Percentiles rank a stretch among this genome's conserved stretches.
Conservation (phyloP, 2,888 invertebrate genomes). For the Tipula unca region DNA sequence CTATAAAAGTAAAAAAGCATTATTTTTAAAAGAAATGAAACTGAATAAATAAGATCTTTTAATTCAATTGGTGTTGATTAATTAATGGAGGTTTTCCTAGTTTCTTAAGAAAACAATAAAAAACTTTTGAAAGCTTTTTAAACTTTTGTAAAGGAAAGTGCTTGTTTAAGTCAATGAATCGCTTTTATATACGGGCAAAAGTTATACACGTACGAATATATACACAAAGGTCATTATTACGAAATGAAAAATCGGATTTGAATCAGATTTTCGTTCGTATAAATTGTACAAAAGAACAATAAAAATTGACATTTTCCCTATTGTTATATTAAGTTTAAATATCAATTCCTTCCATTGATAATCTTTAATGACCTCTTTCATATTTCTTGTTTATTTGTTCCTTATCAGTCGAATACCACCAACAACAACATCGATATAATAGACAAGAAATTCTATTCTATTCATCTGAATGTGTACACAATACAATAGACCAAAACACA, state of each 20-base stretch:
- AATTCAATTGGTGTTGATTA: too few relatives aligned
- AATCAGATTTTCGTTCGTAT: background rate
- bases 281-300: background rate
- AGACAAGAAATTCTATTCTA: background rate
- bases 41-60: too few relatives aligned
- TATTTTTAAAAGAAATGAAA: too few relatives aligned
- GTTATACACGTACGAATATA: background rate
- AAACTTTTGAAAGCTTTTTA: too few relatives aligned
- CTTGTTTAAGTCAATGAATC: too few relatives aligned
- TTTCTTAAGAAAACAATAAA: too few relatives aligned
- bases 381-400: background rate
- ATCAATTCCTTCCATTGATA: background rate
- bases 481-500: background rate
- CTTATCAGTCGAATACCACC: background rate
- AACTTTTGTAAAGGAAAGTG: too few relatives aligned
- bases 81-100: too few relatives aligned
- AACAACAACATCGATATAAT: background rate
- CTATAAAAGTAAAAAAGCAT: too few relatives aligned
- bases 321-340: background rate
- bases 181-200: background rate
- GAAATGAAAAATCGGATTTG: background rate
- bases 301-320: background rate
- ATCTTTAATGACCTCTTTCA: constrained; percentile 14
- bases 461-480: background rate
- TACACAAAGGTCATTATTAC: background rate